Evolutionary conservation across 2,888 invertebrate species (phyloP).

Genomic region (Hybos culiciformis): DNA sequence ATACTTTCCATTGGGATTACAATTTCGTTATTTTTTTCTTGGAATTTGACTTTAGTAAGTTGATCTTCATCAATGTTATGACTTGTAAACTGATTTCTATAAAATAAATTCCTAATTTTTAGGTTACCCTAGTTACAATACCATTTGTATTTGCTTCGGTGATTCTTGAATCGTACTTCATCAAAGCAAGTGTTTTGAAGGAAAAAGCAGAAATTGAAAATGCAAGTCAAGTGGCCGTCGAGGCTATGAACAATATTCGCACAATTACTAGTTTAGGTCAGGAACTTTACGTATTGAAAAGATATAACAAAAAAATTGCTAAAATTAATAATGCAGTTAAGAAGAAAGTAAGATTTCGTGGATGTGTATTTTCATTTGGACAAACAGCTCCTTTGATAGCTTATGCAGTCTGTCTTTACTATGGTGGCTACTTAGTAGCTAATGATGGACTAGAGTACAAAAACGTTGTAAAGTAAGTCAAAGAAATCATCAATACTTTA

Average conservation of each 20-base stretch:
- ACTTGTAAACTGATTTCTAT: too few species aligned
- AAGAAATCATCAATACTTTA: too few species aligned
- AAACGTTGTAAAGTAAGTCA: constrained; percentile 50
- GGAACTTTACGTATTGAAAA: constrained; percentile 40
- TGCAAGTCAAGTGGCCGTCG: constrained; percentile 51
- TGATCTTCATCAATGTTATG: too few species aligned
- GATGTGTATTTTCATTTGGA: constrained; percentile 49
- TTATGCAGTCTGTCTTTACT: constrained; percentile 50
- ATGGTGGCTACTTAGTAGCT: constrained; percentile 50
- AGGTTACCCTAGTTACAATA: constrained; percentile 44
- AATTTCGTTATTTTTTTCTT: constrained; percentile 45
- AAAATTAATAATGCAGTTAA: constrained; percentile 35
- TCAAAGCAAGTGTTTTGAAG: constrained; percentile 40
- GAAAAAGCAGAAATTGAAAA: constrained; percentile 45
- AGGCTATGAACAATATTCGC: constrained; percentile 51
- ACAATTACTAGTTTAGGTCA: constrained; percentile 48
- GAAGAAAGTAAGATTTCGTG: constrained; percentile 42
- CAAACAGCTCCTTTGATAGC: constrained; percentile 51
- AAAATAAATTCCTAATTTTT: too few species aligned
- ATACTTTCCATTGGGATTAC: constrained; percentile 45
- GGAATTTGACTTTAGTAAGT: constrained; percentile 49
- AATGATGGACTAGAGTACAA: constrained; percentile 43
- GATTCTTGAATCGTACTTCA: constrained; percentile 44
- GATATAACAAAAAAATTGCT: constrained; percentile 41
- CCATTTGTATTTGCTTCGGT: constrained; percentile 48